These are phyloP conservation scores for Torymus aiolomorphi DNA, from an alignment of 2,888 invertebrate genomes.

Conservation along the genomic window DNA sequence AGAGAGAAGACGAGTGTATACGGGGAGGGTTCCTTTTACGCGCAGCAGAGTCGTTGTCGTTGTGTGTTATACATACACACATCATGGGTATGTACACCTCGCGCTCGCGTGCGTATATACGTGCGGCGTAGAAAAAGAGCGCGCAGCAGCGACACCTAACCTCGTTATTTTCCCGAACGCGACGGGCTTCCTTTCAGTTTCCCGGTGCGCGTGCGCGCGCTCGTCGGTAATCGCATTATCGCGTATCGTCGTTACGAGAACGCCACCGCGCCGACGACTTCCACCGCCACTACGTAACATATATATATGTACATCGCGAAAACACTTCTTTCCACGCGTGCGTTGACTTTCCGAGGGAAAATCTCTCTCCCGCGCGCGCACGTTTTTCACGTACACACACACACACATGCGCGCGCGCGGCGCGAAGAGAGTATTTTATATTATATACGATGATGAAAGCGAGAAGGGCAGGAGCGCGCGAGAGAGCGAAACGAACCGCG, in stretches of 20 bases:
- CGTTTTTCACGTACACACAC: not conserved
- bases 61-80: not conserved
- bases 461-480: not conserved
- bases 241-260: conserved; percentile 55
- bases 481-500: conserved; percentile 19
- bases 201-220: conserved; percentile 6
- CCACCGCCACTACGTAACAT: not conserved
- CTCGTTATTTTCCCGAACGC: conserved; percentile 58
- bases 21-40: conserved; percentile 30
- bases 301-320: not conserved
- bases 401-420: not conserved
- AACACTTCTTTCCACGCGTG: conserved; percentile 26
- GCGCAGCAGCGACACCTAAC: conserved; percentile 45
- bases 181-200: conserved; percentile 57
- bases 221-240: conserved; percentile 58
- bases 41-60: not conserved
- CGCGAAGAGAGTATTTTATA: conserved; percentile 11
- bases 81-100: not conserved
- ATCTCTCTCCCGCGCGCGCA: not conserved
- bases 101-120: not conserved
- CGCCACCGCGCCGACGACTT: not conserved
- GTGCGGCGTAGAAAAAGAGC: conserved; percentile 9
- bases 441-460: no score
- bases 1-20: conserved; percentile 3
- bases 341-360: conserved; percentile 34